phyloP scores from a whole-genome alignment of 2,888 invertebrate genomes.

The Embidobia sp. region DNA sequence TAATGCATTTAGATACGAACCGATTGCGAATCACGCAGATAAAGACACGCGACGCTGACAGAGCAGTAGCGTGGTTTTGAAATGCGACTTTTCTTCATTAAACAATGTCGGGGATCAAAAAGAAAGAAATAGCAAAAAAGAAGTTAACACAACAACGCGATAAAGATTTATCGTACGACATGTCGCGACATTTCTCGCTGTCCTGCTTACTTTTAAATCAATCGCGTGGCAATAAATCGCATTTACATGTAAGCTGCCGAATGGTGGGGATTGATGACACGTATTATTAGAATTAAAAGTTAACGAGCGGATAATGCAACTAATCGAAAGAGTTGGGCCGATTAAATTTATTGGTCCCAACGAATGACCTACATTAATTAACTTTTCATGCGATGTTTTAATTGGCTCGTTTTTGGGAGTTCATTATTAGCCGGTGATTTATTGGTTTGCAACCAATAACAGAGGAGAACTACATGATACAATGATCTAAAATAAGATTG shows the following conservation, averaged over 20 bases:
- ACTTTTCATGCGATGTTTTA: constrained; percentile 6
- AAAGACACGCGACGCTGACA: constrained; percentile 32
- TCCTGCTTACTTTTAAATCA: constrained; percentile 67
- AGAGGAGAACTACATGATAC: no score
- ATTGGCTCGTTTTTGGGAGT: neutral
- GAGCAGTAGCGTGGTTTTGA: constrained; percentile 18
- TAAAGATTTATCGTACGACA: constrained; percentile 55
- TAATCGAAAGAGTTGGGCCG: constrained; percentile 19
- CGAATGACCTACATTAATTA: constrained; percentile 25
- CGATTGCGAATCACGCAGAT: constrained; percentile 28
- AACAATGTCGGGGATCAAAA: constrained; percentile 6
- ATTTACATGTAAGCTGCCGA: constrained; percentile 38
- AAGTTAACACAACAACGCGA: constrained; percentile 18
- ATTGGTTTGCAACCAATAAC: no score
- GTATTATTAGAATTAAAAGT: constrained; percentile 8
- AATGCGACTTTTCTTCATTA: constrained; percentile 34
- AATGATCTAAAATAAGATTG: no score
- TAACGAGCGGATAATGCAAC: constrained; percentile 36
- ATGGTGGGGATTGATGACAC: constrained; percentile 27
- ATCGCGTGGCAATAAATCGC: constrained; percentile 64
- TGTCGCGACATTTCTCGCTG: constrained; percentile 58
- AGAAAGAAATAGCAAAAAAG: neutral
- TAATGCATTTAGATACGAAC: constrained; percentile 34
- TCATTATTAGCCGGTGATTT: no score
- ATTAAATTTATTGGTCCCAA: constrained; percentile 12